A percentile compares a stretch with the other conserved stretches of the same genome.
Conservation (phyloP, 2,797 vertebrate species). For the Anguilla pacifica region DNA sequence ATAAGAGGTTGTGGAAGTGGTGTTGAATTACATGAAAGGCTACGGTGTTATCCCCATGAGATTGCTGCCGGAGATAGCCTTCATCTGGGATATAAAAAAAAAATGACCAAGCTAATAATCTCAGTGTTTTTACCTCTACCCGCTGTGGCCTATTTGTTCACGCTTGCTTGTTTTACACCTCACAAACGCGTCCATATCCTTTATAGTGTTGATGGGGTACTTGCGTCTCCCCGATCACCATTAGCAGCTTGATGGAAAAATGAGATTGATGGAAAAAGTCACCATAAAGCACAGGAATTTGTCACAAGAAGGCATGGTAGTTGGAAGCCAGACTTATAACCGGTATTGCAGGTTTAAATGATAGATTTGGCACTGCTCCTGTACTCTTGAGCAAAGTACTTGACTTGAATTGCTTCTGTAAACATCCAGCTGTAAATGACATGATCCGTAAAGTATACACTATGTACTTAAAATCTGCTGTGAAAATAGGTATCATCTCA, state of each 20-base stretch:
- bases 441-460: not conserved
- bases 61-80: conserved; percentile 1
- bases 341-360: conserved; percentile 1
- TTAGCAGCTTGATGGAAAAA: conserved; percentile 13
- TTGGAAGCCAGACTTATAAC: not conserved
- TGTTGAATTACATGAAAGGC: not conserved
- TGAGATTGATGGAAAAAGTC: conserved; percentile 28
- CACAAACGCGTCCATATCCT: conserved; percentile 23
- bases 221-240: conserved; percentile 22
- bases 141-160: conserved; percentile 21
- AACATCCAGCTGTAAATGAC: not conserved
- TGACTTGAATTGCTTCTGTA: not conserved
- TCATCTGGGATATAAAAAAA: conserved; percentile 21
- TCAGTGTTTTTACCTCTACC: conserved; percentile 21
- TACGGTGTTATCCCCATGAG: not conserved
- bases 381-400: not conserved
- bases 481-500: not conserved
- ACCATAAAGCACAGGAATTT: conserved; percentile 2
- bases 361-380: not conserved
- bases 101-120: conserved; percentile 30
- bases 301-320: not conserved
- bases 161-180: conserved; percentile 19
- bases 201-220: conserved; percentile 29
- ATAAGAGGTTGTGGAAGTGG: not conserved
- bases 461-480: not conserved